Evolutionary conservation across 1,140 invertebrate genomes (phyloP).

Genomic region (Drosophila aff.): DNA sequence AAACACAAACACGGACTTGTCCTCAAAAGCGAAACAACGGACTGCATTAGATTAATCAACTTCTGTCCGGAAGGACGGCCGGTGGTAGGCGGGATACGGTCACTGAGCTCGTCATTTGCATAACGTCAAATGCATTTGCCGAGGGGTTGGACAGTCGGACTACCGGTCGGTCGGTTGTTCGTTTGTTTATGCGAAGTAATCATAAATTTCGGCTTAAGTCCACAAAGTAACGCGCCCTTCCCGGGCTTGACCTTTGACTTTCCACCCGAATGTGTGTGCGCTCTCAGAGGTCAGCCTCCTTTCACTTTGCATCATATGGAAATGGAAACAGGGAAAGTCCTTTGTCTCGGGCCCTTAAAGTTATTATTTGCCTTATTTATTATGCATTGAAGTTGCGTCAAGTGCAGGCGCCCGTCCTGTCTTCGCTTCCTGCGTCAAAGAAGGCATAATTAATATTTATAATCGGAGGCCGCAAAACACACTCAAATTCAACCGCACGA

Average conservation of each 20-base stretch:
- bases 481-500: slow-evolving; percentile 33
- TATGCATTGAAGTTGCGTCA: slow-evolving; percentile 72
- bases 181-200: slow-evolving; percentile 61
- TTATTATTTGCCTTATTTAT: slow-evolving; percentile 79
- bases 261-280: slow-evolving; percentile 4
- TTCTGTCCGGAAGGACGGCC: slow-evolving; percentile 33
- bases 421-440: slow-evolving; percentile 22
- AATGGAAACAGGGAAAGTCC: slow-evolving; percentile 57
- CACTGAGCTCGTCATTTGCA: slow-evolving; percentile 69
- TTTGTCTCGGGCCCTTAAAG: slow-evolving; percentile 47
- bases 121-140: slow-evolving; percentile 60
- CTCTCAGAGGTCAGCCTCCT: slow-evolving; percentile 14
- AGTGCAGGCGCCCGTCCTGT: slow-evolving; percentile 25
- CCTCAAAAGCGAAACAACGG: slow-evolving; percentile 26
- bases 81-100: slow-evolving; percentile 29
- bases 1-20: slow-evolving; percentile 54
- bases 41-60: slow-evolving; percentile 71
- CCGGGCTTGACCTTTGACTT: slow-evolving; percentile 42
- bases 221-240: slow-evolving; percentile 39
- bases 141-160: neutral
- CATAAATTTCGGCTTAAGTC: slow-evolving; percentile 56
- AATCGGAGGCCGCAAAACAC: slow-evolving; percentile 31
- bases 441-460: slow-evolving; percentile 58
- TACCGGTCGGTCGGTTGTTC: neutral
- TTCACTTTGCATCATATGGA: slow-evolving; percentile 37